phyloP scores from a whole-genome alignment of 1,140 invertebrate genomes.

The Drosophila cardini region DNA sequence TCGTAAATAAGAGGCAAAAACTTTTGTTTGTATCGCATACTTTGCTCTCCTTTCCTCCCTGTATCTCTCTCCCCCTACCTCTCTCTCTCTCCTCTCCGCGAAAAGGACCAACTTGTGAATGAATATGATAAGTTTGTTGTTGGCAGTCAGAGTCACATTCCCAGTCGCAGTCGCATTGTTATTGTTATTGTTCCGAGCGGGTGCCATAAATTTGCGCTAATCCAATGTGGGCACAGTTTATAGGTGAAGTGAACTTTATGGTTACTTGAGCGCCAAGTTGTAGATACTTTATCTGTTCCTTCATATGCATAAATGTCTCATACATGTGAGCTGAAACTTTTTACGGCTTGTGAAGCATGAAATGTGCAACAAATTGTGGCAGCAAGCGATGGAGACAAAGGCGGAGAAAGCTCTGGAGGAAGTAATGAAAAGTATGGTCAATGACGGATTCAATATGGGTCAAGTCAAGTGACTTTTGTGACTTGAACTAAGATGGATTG shows the following conservation, averaged over 20 bases:
- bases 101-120: slow-evolving; percentile 64
- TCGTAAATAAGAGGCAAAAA: slow-evolving; percentile 79
- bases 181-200: slow-evolving; percentile 24
- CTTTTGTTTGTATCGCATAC: slow-evolving; percentile 60
- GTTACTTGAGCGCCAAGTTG: slow-evolving; percentile 65
- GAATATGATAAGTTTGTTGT: slow-evolving; percentile 78
- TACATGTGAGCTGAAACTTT: slow-evolving; percentile 57
- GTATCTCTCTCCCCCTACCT: neutral
- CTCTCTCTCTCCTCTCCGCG: neutral
- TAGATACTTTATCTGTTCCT: slow-evolving; percentile 42
- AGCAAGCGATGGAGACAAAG: neutral
- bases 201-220: slow-evolving; percentile 76
- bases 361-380: slow-evolving; percentile 74
- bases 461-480: neutral
- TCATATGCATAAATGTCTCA: slow-evolving; percentile 47
- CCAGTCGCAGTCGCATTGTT: slow-evolving; percentile 20
- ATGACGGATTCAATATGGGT: slow-evolving; percentile 33
- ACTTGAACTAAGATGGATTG: neutral
- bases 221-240: slow-evolving; percentile 71
- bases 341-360: slow-evolving; percentile 73
- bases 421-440: slow-evolving; percentile 7
- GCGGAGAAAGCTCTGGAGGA: neutral
- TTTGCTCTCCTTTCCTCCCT: neutral
- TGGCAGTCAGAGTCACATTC: too few relatives aligned
- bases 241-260: slow-evolving; percentile 81